Conservation (phyloP, 2,797 vertebrate species). For the Muscicapa striata region DNA sequence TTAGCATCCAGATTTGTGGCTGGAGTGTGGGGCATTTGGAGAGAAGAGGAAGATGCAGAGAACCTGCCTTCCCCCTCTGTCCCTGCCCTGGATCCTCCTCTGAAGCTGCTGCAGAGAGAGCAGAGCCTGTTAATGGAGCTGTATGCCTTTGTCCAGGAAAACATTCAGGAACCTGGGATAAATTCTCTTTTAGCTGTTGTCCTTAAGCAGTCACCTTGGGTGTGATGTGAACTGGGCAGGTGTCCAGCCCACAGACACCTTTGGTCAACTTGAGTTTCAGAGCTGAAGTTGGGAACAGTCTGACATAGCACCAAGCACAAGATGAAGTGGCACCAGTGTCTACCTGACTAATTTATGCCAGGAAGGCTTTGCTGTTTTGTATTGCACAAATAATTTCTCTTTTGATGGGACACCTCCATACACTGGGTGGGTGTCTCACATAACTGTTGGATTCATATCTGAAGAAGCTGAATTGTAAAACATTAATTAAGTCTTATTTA, state of each 20-base stretch:
- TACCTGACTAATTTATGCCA: neutral
- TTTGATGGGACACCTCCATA: neutral
- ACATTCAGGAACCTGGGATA: neutral
- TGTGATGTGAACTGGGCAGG: neutral
- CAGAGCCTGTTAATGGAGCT: neutral
- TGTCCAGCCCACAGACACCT: neutral
- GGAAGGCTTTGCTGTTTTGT: neutral
- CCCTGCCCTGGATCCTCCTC: neutral
- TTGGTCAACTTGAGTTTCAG: neutral
- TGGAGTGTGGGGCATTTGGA: neutral
- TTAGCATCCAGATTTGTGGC: neutral
- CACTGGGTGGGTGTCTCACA: neutral
- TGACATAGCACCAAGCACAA: neutral
- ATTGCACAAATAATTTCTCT: neutral
- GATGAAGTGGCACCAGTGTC: neutral
- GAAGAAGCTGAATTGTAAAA: neutral
- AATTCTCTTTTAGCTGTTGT: neutral
- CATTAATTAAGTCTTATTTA: neutral
- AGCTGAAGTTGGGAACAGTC: neutral
- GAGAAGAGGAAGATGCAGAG: neutral
- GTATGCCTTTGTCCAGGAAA: neutral
- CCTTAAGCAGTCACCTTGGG: neutral
- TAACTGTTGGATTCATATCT: neutral
- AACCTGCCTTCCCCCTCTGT: neutral
- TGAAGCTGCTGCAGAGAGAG: neutral